Evolutionary conservation across 2,888 invertebrate species (phyloP).

Genomic region (Tenthredo mesomela): DNA sequence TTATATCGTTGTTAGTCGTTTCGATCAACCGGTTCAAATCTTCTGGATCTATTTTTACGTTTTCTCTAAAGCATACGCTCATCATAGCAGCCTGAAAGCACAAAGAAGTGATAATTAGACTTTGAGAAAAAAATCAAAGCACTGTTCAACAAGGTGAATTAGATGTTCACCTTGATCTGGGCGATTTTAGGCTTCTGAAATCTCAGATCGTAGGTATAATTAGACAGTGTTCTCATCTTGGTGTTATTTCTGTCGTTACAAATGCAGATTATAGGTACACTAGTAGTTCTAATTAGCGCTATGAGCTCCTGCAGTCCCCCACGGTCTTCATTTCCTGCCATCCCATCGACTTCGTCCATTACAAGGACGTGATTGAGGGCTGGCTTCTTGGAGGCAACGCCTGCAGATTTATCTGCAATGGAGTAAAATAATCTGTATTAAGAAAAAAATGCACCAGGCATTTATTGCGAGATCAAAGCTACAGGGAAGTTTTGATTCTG

Average conservation of each 20-base stretch:
- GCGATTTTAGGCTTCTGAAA: constrained; percentile 92
- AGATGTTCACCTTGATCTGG: constrained; percentile 88
- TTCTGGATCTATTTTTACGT: constrained; percentile 88
- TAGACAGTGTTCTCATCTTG: constrained; percentile 95
- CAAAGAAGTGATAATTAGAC: not conserved
- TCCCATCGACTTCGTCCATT: constrained; percentile 99
- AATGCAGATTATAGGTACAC: constrained; percentile 96
- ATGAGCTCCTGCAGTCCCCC: constrained; percentile 98
- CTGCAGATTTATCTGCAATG: constrained; percentile 45
- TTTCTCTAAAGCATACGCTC: constrained; percentile 95
- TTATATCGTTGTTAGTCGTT: constrained; percentile 94
- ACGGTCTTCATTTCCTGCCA: constrained; percentile 99
- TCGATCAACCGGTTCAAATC: constrained; percentile 90
- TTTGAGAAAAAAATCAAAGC: not conserved
- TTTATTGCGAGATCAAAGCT: not conserved
- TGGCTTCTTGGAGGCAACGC: constrained; percentile 60
- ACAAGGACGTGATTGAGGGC: constrained; percentile 90
- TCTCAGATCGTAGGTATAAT: constrained; percentile 95
- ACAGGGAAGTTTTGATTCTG: not conserved
- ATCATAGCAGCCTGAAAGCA: constrained; percentile 89
- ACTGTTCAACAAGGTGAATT: not conserved
- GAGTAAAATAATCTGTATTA: not conserved
- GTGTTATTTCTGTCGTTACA: constrained; percentile 97
- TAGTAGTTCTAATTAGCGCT: constrained; percentile 91
- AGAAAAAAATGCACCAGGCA: not conserved